Evolutionary conservation across 2,888 invertebrate genomes (phyloP), one percentile per base, ranked within the genome.

Genomic region (Malthinus seriepunctatus): DNA sequence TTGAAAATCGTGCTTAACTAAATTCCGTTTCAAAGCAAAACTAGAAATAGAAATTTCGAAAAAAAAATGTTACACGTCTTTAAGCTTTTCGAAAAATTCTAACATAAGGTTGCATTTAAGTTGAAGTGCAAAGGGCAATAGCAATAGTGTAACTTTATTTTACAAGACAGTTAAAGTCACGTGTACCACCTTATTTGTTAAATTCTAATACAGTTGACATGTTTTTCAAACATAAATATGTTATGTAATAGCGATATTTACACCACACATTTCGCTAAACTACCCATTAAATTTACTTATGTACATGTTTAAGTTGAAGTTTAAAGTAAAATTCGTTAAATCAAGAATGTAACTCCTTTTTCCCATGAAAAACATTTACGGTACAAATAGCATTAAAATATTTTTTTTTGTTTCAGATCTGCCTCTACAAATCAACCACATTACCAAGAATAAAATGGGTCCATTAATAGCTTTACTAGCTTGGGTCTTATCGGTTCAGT

Each of bases 401-500:
- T 5, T 23, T 23, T 5, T 23, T 23, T 23, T 23, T 23, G 23
- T 23, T 23, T 23, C 23, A 23, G 23, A 23, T 3, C 2, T 23
- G 5, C 23, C 23, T 23, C 3, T 3, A 23, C 3, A 23, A 23
- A 5, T 3, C 23, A 5, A 23, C 23, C 23, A 23, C 5, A 5
- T 3, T 23, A 23, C 23, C 3, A 2, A 23, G 23, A 23, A n/a
- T n/a, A 23, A 23, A 23, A 35, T 10, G 35, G 7, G 7, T 45
- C 23, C 11, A 33, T 33, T 15, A 14, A 42, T 15, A 11, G 48
- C 66, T 52, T 64, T 64, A 64, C 65, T 66, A 81, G 81, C 81
- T 78, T 84, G 88, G 88, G 88, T 84, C 87, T 88, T 88, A 84
- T 85, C 84, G 88, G 88, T 84, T 86, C 82, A 82, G 83, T 82